These are phyloP conservation scores for Catocala sponsa DNA, from an alignment of 2,888 invertebrate genomes.

Conservation along the genomic window DNA sequence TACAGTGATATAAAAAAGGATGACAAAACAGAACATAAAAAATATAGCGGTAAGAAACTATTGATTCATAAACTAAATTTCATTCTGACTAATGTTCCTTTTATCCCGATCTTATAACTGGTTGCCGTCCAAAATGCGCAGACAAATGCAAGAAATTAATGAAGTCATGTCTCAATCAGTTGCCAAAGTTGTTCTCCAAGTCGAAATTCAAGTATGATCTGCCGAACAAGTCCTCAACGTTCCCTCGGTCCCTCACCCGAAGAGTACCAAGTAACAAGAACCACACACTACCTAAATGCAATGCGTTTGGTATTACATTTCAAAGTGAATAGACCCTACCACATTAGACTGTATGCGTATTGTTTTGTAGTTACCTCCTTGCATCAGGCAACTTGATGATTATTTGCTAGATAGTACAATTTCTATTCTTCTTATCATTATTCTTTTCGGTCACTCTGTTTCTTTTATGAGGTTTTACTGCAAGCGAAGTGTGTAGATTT, in stretches of 20 bases:
- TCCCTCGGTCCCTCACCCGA: slow-evolving; percentile 73
- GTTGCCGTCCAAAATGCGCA: slow-evolving; percentile 55
- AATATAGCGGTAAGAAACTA: slow-evolving; percentile 74
- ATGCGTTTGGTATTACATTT: slow-evolving; percentile 65
- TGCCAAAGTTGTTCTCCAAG: slow-evolving; percentile 80
- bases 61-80: slow-evolving; percentile 3
- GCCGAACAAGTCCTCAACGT: slow-evolving; percentile 76
- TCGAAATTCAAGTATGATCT: slow-evolving; percentile 75
- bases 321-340: slow-evolving; percentile 43
- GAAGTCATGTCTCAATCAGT: slow-evolving; percentile 79
- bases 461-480: slow-evolving; percentile 29
- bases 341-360: slow-evolving; percentile 15
- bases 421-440: slow-evolving; percentile 31
- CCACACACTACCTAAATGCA: slow-evolving; percentile 84
- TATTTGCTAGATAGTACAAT: slow-evolving; percentile 45
- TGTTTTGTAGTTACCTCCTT: slow-evolving; percentile 33
- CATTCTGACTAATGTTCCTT: slow-evolving; percentile 29
- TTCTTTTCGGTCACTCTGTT: slow-evolving; percentile 33
- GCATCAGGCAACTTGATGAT: slow-evolving; percentile 46
- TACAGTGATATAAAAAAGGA: slow-evolving; percentile 76
- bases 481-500: slow-evolving; percentile 27
- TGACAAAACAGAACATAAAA: slow-evolving; percentile 71
- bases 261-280: slow-evolving; percentile 75
- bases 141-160: slow-evolving; percentile 83
- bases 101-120: slow-evolving; percentile 29